Evolutionary conservation across 1,140 invertebrate genomes (phyloP).

Genomic region (Mamestra configurata): DNA sequence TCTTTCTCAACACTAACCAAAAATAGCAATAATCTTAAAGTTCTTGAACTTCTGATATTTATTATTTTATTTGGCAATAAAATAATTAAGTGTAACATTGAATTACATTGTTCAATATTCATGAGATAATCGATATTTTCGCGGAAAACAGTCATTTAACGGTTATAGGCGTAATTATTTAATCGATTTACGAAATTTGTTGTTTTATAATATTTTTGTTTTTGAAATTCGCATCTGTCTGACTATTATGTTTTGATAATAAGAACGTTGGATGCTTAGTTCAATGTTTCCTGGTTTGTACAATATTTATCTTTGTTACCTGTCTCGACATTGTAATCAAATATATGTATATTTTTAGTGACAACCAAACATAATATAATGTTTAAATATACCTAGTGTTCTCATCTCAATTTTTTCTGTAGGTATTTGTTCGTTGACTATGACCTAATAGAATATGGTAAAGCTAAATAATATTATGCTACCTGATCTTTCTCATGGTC

Average conservation of each 20-base stretch:
- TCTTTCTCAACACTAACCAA: not conserved
- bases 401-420: too few relatives aligned
- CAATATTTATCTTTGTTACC: too few relatives aligned
- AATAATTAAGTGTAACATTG: constrained; percentile 44
- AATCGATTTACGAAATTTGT: constrained; percentile 9
- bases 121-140: constrained; percentile 30
- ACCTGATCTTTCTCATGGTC: too few relatives aligned
- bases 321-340: too few relatives aligned
- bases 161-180: constrained; percentile 23
- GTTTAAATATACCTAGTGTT: too few relatives aligned
- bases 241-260: not conserved
- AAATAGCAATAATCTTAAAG: not conserved
- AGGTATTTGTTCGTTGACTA: too few relatives aligned
- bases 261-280: too few relatives aligned
- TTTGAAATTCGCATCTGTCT: constrained; percentile 16
- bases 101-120: constrained; percentile 46
- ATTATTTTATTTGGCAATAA: constrained; percentile 12
- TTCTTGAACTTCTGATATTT: constrained; percentile 41
- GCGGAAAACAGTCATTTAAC: constrained; percentile 37
- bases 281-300: too few relatives aligned
- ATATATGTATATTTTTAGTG: too few relatives aligned
- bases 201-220: not conserved
- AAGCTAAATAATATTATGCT: not conserved
- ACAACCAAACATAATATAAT: too few relatives aligned
- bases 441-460: too few relatives aligned